phyloP scores from a whole-genome alignment of 2,888 invertebrate species.

The Acanthosoma haemorrhoidale region DNA sequence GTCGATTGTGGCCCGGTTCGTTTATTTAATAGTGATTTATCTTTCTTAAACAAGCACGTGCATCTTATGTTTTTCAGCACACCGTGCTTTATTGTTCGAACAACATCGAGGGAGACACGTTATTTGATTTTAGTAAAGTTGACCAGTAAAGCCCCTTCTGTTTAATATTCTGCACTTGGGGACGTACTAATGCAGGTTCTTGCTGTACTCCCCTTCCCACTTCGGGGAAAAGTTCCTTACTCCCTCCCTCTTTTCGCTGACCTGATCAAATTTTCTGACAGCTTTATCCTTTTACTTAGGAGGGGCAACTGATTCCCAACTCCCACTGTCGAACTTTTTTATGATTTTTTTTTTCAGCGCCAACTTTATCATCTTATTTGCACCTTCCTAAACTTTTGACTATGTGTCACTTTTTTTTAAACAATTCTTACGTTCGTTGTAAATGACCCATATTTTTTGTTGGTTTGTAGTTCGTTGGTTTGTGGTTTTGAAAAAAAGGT shows the following conservation, averaged over 20 bases:
- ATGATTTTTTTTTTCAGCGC: background rate
- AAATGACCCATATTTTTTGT: too few relatives aligned
- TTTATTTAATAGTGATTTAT: too few relatives aligned
- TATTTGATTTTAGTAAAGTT: too few relatives aligned
- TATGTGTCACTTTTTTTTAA: too few relatives aligned
- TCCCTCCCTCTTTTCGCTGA: background rate
- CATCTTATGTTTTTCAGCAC: too few relatives aligned
- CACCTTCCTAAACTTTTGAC: background rate
- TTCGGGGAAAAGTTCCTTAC: background rate
- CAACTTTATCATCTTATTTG: background rate
- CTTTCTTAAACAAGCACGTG: too few relatives aligned
- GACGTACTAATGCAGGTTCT: background rate
- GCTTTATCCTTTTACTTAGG: background rate
- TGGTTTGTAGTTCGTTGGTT: too few relatives aligned
- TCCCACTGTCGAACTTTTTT: background rate
- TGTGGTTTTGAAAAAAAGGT: too few relatives aligned
- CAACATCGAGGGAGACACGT: too few relatives aligned
- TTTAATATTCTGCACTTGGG: background rate
- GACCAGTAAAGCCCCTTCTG: background rate
- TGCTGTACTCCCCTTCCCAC: background rate
- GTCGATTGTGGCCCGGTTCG: too few relatives aligned
- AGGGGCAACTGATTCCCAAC: background rate
- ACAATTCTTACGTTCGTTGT: too few relatives aligned
- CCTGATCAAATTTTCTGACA: constrained; percentile 1
- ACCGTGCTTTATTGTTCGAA: too few relatives aligned